These are phyloP conservation scores for Micromesistius poutassou DNA, from an alignment of 2,797 vertebrate species.

Conservation along the genomic window DNA sequence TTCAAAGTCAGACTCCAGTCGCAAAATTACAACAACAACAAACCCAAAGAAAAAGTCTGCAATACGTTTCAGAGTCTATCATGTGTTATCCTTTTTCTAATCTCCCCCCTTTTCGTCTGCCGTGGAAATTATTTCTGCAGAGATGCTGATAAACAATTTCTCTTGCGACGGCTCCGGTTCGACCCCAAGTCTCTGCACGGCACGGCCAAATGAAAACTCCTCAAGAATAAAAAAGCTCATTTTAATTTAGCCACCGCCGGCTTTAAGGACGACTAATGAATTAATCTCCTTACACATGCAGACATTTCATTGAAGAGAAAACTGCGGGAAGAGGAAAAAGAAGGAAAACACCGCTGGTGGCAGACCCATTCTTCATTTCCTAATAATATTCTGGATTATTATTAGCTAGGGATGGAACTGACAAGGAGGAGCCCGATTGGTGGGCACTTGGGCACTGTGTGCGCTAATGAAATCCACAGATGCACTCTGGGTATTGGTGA, in stretches of 20 bases:
- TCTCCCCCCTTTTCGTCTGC: not conserved
- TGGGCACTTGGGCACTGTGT: slow-evolving; percentile 29
- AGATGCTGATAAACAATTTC: slow-evolving; percentile 9
- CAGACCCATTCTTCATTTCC: slow-evolving; percentile 65
- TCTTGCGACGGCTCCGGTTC: not conserved
- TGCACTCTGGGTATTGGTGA: slow-evolving; percentile 34
- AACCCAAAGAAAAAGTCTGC: not conserved
- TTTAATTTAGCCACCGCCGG: slow-evolving; percentile 54
- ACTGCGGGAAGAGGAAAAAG: slow-evolving; percentile 50
- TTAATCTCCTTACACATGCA: slow-evolving; percentile 58
- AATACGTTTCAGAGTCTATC: not conserved
- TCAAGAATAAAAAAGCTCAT: slow-evolving; percentile 48
- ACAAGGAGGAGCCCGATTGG: slow-evolving; percentile 60
- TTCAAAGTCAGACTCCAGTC: not conserved
- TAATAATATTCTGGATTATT: slow-evolving; percentile 70
- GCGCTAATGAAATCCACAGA: slow-evolving; percentile 66
- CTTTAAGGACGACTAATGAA: slow-evolving; percentile 57
- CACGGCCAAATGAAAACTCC: slow-evolving; percentile 50
- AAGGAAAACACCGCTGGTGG: slow-evolving; percentile 59
- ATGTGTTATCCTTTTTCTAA: not conserved
- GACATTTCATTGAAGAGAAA: slow-evolving; percentile 68
- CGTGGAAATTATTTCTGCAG: slow-evolving; percentile 7
- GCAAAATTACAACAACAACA: not conserved
- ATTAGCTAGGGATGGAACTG: slow-evolving; percentile 66
- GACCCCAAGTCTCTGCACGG: slow-evolving; percentile 31